Base-by-base conservation (phyloP, 1,140 invertebrate species). In the Pachypsylla venusta region DNA sequence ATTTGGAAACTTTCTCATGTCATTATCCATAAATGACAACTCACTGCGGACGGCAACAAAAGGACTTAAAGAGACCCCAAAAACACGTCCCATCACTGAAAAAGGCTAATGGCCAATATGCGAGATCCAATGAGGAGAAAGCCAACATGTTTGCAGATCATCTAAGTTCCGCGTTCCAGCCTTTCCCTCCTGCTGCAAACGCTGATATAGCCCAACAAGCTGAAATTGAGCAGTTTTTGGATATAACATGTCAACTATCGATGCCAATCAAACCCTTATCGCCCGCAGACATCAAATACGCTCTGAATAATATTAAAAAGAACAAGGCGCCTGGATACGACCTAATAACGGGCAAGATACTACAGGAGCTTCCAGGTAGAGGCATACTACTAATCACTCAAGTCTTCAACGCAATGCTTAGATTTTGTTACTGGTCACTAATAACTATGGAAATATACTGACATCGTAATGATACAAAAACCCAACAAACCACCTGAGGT, bases 261-360 rank as follows among this genome's bases (percentile, higher is more conserved):
- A 19, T 59, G 1, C 56, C 56, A 24, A 62, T 59, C 19, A 35
- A 35, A 35, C 30, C 30, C 30, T 10, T 35, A 35, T 30, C 48
- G 19, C 48, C 54, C 13, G 10, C 26, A 25, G 57, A 35, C 30
- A 35, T 35, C 30, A 35, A 35, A 35, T 35, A 10, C n/a, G 30
- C 30, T 7, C 30, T 35, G 30, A 62, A 53, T 10, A 39, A 61
- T 60, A 16, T 57, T 20, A 22, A 63, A 5, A 4, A 20, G 12
- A 58, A 57, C 13, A 64, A 64, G 57, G 13, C 63, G n/a, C 63
- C 63, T 10, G 61, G 61, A 13, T 65, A 60, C 20, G 60, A 65
- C 53, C 40, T 57, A 14, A 56, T 61, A 25, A 61, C 60, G 59
- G 60, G 28, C 19, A 64, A 63, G 53, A 55, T 63, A 1, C 24